Base-by-base conservation (phyloP, 2,888 invertebrate genomes). In the Erannis defoliaria region DNA sequence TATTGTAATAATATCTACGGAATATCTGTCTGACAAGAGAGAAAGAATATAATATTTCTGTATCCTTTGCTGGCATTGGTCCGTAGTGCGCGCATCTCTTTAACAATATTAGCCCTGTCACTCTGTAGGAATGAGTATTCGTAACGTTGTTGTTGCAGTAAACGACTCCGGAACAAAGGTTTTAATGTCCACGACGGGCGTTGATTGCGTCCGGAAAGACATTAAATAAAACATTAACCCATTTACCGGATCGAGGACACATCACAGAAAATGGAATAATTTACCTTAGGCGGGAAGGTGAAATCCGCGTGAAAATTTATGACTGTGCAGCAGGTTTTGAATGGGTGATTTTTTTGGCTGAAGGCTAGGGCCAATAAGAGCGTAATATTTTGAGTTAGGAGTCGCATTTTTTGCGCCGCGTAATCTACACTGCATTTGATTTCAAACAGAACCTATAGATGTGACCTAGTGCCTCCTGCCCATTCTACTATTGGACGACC, bases 121-220 rank as follows among this genome's bases (percentile, higher is more conserved):
- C 45, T 1, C 1, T 19, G 31, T 31, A 19, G 33, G 26, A 1
- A 18, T 5, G 12, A 29, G 16, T 29, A 23, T 33, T n/a, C 42
- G 26, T 43, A 58, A 31, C 38, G 43, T 29, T 40, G 55, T 46
- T 51, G 55, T 46, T 51, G 55, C 59, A 51, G 55, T 56, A 51
- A 62, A 64, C 58, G 42, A 33, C 53, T 50, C 35, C 62, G 55
- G 67, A 75, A 75, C 73, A 76, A 78, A 73, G 70, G 73, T 65
- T 74, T 74, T 72, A 68, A 71, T 64, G 65, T 60, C 62, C 59
- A 62, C 57, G 72, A 63, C 57, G 55, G 70, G 64, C 73, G 73
- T 76, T 74, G 76, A 74, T 75, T 67, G 68, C 66, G 62, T 72
- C 75, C 74, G 72, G 70, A 63, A 59, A 61, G 62, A 55, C 58